Percentiles rank a stretch among this genome's conserved stretches.
These are phyloP conservation scores for Enteromius thamalakanensis DNA, from an alignment of 2,797 vertebrate species.

Conservation along the genomic window DNA sequence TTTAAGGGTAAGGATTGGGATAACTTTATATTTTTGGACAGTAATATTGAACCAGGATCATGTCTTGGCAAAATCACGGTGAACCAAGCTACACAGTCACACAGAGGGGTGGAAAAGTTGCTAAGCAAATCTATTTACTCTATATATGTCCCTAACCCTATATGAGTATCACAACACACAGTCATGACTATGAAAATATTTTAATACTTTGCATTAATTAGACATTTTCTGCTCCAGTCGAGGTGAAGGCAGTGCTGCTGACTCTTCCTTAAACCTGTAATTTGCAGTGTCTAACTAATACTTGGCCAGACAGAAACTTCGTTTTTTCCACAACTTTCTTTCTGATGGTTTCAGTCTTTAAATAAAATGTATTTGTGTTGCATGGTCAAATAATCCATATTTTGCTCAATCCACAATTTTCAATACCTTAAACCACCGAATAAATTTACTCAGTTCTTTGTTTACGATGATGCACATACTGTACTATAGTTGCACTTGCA, in stretches of 20 bases:
- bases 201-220: conserved; percentile 41
- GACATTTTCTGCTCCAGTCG: not conserved
- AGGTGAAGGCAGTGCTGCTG: not conserved
- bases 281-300: conserved; percentile 45
- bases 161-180: not conserved
- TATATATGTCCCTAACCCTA: not conserved
- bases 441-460: not conserved
- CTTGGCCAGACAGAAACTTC: conserved; percentile 29
- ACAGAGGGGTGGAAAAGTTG: not conserved
- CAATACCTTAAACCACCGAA: not conserved
- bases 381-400: not conserved
- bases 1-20: no score
- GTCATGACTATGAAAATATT: conserved; percentile 25
- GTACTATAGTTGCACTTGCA: not conserved
- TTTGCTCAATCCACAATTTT: not conserved
- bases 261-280: conserved; percentile 29
- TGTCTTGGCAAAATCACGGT: no score
- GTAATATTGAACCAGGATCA: no score
- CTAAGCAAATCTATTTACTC: not conserved
- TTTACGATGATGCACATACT: not conserved
- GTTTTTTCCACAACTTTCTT: no score
- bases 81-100: not conserved
- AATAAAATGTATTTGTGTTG: not conserved
- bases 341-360: not conserved
- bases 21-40: no score